Evolutionary conservation across 2,113 vertebrate species (phyloP), one percentile per base, ranked within the genome.

Genomic region (Nothobranchius furzeri): DNA sequence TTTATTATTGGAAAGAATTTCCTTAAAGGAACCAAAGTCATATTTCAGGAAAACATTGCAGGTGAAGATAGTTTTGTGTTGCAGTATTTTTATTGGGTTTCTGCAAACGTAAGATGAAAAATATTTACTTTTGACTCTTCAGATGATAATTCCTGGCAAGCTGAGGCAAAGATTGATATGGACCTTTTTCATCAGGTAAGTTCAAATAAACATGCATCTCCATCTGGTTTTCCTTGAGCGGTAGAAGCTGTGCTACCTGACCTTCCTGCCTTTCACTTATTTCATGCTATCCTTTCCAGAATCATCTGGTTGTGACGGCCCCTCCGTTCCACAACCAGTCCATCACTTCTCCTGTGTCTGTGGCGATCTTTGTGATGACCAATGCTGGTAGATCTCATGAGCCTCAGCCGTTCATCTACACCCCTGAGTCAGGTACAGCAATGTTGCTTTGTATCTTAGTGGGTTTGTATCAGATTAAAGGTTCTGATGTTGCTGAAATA

Each of bases 1-100:
- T 99, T 99, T 83, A 93, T 99, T 71, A 98, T 99, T 9, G 98
- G 98, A 85, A 99, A 99, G 90, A 99, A 99, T 91, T 99, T 99
- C 90, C 94, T 99, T 66, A 99, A 99, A 93, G 98, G 98, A 94
- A 96, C 96, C 80, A 98, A 99, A 94, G 98, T 99, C 82, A 92
- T 98, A 90, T 99, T 99, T 90, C 98, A 99, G 74, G 98, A 99
- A 85, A 98, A 95, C 65, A 53, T 93, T 79, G 90, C 96, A 89
- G 88, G 88, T 91, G 55, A 20, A 45, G 14, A 17, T 17, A 52
- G n/a, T 25, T 71, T 57, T 30, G 30, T 30, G 30, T 30, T 30
- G 30, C 30, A 5, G 3, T 52, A 12, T 45, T 64, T 30, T 15
- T 0, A 64, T 40, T 66, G 9, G 6, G 3, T 75, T 51, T 72